Percentiles rank a stretch among this genome's conserved stretches.
Evolutionary conservation across 2,888 invertebrate genomes (phyloP).

Genomic region (Parasteatoda lunata): DNA sequence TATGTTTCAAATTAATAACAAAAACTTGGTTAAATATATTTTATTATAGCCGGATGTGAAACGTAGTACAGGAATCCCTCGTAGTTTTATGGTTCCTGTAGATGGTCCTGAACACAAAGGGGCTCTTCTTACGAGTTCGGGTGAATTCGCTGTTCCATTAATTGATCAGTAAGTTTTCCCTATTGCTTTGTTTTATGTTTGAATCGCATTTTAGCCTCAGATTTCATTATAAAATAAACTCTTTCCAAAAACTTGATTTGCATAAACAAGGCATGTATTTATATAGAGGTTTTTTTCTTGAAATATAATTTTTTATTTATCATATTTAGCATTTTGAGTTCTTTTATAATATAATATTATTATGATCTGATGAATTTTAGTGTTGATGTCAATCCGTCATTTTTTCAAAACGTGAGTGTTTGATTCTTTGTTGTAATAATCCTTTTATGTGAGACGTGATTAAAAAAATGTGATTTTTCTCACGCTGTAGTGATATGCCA

Average conservation of each 20-base stretch:
- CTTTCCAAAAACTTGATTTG: background rate
- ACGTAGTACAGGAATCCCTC: constrained; percentile 96
- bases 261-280: background rate
- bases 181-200: too few species aligned
- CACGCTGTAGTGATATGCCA: too few species aligned
- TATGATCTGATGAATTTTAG: too few species aligned
- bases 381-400: too few species aligned
- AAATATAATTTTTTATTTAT: too few species aligned
- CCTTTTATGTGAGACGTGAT: too few species aligned
- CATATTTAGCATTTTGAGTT: too few species aligned
- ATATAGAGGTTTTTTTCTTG: background rate
- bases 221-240: background rate
- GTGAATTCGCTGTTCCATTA: constrained; percentile 90
- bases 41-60: constrained; percentile 81
- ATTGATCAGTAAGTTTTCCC: constrained; percentile 84
- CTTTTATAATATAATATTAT: too few species aligned
- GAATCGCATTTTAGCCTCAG: too few species aligned
- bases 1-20: background rate
- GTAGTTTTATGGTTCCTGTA: constrained; percentile 96
- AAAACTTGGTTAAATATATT: constrained; percentile 36
- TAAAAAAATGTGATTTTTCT: too few species aligned
- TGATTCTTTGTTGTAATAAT: too few species aligned
- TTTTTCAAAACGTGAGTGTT: too few species aligned
- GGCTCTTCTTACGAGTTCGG: constrained; percentile 91
- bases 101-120: constrained; percentile 91